These are phyloP conservation scores for Nephrotoma appendiculata DNA, from an alignment of 2,888 invertebrate species.

Conservation along the genomic window DNA sequence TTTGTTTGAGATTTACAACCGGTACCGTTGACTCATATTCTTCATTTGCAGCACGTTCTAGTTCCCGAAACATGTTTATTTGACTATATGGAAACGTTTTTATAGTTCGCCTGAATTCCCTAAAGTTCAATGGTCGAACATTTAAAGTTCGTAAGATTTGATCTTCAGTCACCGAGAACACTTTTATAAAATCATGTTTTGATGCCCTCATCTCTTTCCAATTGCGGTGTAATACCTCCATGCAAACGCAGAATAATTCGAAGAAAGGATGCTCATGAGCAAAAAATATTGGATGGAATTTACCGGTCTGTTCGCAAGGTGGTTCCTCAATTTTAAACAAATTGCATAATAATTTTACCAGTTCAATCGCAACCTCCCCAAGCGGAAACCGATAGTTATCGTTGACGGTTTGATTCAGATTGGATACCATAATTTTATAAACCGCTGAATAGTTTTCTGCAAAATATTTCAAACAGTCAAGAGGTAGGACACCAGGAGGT, in stretches of 20 bases:
- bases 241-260: constrained; percentile 87
- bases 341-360: constrained; percentile 80
- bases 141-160: constrained; percentile 77
- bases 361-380: constrained; percentile 80
- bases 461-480: constrained; percentile 94
- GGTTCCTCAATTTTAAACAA: constrained; percentile 78
- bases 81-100: constrained; percentile 77
- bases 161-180: constrained; percentile 84
- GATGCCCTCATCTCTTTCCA: constrained; percentile 99
- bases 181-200: constrained; percentile 89
- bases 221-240: constrained; percentile 86
- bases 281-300: constrained; percentile 87
- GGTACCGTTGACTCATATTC: constrained; percentile 89
- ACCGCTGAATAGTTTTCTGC: constrained; percentile 78
- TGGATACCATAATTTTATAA: constrained; percentile 78
- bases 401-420: constrained; percentile 84
- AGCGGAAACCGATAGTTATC: constrained; percentile 90
- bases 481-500: constrained; percentile 80
- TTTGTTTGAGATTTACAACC: constrained; percentile 73
- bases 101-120: constrained; percentile 60
- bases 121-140: constrained; percentile 55
- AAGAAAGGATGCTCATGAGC: constrained; percentile 92
- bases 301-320: constrained; percentile 76
- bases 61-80: constrained; percentile 85
- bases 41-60: constrained; percentile 76